Conservation (phyloP, 2,888 invertebrate genomes). For the Microplitis manilae region DNA sequence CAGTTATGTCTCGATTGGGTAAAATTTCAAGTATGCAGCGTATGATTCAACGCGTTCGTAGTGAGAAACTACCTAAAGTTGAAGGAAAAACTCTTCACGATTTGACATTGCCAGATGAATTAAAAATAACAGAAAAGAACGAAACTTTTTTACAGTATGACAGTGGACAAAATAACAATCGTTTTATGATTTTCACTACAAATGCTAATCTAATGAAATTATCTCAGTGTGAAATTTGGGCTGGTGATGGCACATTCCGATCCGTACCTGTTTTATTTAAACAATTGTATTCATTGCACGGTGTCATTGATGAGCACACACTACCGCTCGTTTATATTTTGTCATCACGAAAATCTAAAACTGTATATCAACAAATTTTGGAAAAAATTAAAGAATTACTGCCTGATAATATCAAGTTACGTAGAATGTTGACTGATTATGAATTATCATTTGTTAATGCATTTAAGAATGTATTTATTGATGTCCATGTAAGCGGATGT, state of each 20-base stretch:
- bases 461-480: neutral
- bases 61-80: neutral
- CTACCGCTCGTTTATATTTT: too few relatives aligned
- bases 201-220: neutral
- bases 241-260: neutral
- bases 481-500: neutral
- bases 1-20: too few relatives aligned
- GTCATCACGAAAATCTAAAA: neutral
- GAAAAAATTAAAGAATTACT: neutral
- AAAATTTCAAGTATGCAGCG: too few relatives aligned
- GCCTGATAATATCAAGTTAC: neutral
- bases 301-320: too few relatives aligned
- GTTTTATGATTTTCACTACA: neutral
- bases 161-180: neutral
- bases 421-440: neutral
- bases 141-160: neutral
- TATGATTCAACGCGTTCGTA: too few relatives aligned
- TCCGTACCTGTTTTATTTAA: too few relatives aligned
- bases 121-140: neutral
- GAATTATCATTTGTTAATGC: neutral
- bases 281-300: too few relatives aligned
- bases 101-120: neutral
- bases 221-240: constrained; percentile 3
- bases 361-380: neutral
- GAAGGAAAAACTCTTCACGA: neutral